Conservation (phyloP, 2,888 invertebrate species). For the Octodonta nipae region DNA sequence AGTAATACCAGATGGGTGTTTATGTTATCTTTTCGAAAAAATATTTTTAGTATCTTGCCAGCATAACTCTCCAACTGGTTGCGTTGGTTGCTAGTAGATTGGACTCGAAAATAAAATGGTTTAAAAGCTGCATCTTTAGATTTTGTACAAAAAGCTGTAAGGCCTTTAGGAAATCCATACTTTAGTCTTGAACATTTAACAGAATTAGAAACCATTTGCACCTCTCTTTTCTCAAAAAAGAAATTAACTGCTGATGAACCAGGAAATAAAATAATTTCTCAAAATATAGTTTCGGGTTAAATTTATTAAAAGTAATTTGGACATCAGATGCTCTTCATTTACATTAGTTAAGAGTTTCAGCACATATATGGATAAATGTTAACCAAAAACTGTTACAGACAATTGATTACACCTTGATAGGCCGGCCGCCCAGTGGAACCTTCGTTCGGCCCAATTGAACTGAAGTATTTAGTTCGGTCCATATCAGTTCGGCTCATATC, state of each 20-base stretch:
- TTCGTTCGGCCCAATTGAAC: too few relatives aligned
- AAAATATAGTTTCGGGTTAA: constrained; percentile 15
- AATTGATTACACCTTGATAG: constrained; percentile 18
- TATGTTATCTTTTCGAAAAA: too few relatives aligned
- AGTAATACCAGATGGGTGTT: too few relatives aligned
- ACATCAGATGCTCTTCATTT: constrained; percentile 18
- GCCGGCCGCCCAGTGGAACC: too few relatives aligned
- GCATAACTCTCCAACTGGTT: constrained; percentile 3
- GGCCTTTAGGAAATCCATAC: constrained; percentile 10
- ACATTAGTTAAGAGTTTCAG: too few relatives aligned
- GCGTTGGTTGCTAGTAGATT: constrained; percentile 1
- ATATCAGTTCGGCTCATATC: too few relatives aligned
- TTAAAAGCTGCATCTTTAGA: constrained; percentile 13
- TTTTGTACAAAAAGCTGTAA: constrained; percentile 16
- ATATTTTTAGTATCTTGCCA: constrained; percentile 2
- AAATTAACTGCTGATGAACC: constrained; percentile 5
- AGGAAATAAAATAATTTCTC: constrained; percentile 12
- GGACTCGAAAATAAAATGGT: constrained; percentile 2
- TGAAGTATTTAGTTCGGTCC: too few relatives aligned
- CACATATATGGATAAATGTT: constrained; percentile 17
- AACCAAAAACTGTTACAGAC: constrained; percentile 15
- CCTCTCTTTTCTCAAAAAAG: constrained; percentile 4
- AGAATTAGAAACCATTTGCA: constrained; percentile 1
- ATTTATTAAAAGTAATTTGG: too few relatives aligned
- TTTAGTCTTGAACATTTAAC: constrained; percentile 1